Percentiles rank a stretch among this genome's conserved stretches.
phyloP scores from a whole-genome alignment of 2,797 vertebrate genomes.

The Serranus cabrilla region DNA sequence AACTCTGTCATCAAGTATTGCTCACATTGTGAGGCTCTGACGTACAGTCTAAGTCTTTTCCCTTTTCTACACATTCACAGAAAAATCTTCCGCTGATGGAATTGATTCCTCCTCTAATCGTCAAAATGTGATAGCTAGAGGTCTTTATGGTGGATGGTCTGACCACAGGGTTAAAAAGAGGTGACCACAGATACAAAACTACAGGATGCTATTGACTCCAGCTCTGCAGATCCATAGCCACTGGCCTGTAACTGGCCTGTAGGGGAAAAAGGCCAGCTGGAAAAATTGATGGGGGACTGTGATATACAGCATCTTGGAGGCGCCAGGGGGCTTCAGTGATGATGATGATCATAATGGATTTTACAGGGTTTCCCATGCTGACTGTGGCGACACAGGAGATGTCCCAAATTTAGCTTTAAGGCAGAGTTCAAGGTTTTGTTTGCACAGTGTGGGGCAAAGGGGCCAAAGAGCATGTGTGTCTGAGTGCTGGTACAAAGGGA shows the following conservation, averaged over 20 bases:
- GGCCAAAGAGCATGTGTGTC: slow-evolving; percentile 31
- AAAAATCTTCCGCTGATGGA: slow-evolving; percentile 40
- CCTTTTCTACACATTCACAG: not conserved
- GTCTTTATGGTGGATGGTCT: slow-evolving; percentile 22
- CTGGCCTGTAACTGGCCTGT: slow-evolving; percentile 51
- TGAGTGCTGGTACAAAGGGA: not conserved
- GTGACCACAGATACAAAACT: slow-evolving; percentile 65
- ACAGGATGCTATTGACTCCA: slow-evolving; percentile 66
- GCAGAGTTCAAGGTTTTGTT: slow-evolving; percentile 34
- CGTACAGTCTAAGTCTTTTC: slow-evolving; percentile 8
- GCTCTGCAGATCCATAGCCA: slow-evolving; percentile 64
- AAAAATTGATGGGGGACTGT: slow-evolving; percentile 57
- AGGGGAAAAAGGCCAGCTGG: slow-evolving; percentile 63
- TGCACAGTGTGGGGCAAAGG: slow-evolving; percentile 22
- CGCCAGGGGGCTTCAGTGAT: slow-evolving; percentile 49
- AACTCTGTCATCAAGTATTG: slow-evolving; percentile 16
- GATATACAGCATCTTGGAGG: slow-evolving; percentile 56
- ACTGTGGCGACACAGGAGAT: slow-evolving; percentile 11
- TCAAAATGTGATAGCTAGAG: slow-evolving; percentile 24
- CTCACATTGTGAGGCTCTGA: slow-evolving; percentile 19
- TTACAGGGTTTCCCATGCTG: slow-evolving; percentile 39
- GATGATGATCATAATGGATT: slow-evolving; percentile 68
- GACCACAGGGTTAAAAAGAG: slow-evolving; percentile 62
- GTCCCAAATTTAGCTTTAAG: slow-evolving; percentile 7
- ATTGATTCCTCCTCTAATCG: slow-evolving; percentile 41